A percentile compares a stretch with the other conserved stretches of the same genome.
These are phyloP conservation scores for rabbit (Oryctolagus cuniculus) DNA, from an alignment of 2,113 vertebrate species.

Conservation along the genomic window mOryCun1.1 NC_091432.1:118666001-118666500, in stretches of 20 bases:
- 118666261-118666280: not conserved
- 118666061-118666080: conserved; percentile 98
- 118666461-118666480: not conserved
- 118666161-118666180: conserved; percentile 92
- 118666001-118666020: conserved; percentile 93
- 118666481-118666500: not conserved
- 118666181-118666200: conserved; percentile 93
- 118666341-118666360: not conserved
- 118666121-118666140: conserved; percentile 99
- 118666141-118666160: conserved; percentile 96
- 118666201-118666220: not conserved
- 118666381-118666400: not conserved
- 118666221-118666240: too few species aligned
- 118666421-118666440: not conserved
- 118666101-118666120: conserved; percentile 98
- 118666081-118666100: conserved; percentile 99
- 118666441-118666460: conserved; percentile 3
- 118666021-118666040: conserved; percentile 96
- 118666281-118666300: not conserved
- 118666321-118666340: not conserved
- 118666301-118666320: not conserved
- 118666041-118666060: conserved; percentile 99
- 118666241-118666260: not conserved
- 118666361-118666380: fast-evolving
- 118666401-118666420: not conserved